Evolutionary conservation across 1,140 invertebrate species (phyloP).

Genomic region (Colletes gigas): DNA sequence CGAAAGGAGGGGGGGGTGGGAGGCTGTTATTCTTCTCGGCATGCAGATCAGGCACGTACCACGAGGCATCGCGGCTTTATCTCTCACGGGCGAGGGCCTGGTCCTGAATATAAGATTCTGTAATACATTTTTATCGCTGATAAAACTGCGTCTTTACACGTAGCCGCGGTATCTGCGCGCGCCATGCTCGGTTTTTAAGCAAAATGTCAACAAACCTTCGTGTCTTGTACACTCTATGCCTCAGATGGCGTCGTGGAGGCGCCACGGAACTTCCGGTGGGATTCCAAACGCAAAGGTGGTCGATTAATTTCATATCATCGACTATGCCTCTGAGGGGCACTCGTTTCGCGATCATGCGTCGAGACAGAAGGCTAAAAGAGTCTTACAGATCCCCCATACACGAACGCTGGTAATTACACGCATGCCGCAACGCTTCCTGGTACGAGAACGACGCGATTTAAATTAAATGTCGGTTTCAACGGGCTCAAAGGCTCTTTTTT

Average conservation of each 20-base stretch:
- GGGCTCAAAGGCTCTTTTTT: no score
- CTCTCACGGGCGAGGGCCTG: slow-evolving; percentile 48
- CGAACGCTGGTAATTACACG: no score
- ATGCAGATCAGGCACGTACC: slow-evolving; percentile 66
- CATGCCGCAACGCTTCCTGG: no score
- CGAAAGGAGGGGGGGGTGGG: not conserved
- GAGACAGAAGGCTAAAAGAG: no score
- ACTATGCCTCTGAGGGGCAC: no score
- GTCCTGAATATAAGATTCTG: slow-evolving; percentile 64
- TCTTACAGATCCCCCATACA: no score
- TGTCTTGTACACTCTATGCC: slow-evolving; percentile 5
- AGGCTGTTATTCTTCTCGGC: slow-evolving; percentile 44
- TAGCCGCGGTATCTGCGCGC: slow-evolving; percentile 36
- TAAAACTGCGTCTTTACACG: slow-evolving; percentile 52
- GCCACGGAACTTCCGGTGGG: not conserved
- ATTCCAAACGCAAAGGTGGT: no score
- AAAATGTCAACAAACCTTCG: slow-evolving; percentile 31
- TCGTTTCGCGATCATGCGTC: no score
- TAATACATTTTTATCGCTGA: slow-evolving; percentile 69
- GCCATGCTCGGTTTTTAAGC: slow-evolving; percentile 36
- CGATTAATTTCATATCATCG: no score
- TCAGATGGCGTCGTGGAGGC: not conserved
- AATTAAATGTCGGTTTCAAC: no score
- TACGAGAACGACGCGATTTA: no score
- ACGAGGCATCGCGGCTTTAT: slow-evolving; percentile 63